Conservation (phyloP, 1,140 invertebrate species). For the Dendrolimus punctatus region DNA sequence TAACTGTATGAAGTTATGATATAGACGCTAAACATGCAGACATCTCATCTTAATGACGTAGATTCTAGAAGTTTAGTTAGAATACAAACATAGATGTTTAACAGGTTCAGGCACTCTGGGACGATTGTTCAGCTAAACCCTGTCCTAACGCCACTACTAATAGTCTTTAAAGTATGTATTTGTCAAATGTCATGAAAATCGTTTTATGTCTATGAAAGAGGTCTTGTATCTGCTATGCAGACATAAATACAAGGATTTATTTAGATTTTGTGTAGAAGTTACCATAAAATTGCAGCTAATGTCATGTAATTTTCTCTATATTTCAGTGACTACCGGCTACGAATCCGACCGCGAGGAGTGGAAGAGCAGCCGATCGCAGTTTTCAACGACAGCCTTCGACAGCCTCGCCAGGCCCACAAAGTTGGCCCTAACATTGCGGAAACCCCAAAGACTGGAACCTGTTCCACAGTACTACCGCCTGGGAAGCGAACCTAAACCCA, state of each 20-base stretch:
- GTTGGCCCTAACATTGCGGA: constrained; percentile 55
- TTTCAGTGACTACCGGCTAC: constrained; percentile 64
- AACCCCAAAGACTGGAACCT: constrained; percentile 54
- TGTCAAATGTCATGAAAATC: too few species aligned
- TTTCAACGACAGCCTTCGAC: constrained; percentile 69
- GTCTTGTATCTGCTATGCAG: constrained; percentile 7
- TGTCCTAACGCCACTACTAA: too few species aligned
- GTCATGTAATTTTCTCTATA: constrained; percentile 13
- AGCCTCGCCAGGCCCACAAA: constrained; percentile 66
- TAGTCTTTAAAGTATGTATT: too few species aligned
- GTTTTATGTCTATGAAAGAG: too few species aligned
- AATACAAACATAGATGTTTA: too few species aligned
- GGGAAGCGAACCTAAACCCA: constrained; percentile 37
- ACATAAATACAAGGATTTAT: neutral
- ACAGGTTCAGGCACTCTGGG: too few species aligned
- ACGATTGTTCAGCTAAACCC: too few species aligned
- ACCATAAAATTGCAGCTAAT: constrained; percentile 3
- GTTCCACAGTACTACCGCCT: constrained; percentile 57
- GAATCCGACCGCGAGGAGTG: constrained; percentile 70
- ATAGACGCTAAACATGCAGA: too few species aligned
- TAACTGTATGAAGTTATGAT: too few species aligned
- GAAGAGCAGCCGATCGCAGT: constrained; percentile 67
- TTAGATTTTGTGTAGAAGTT: neutral
- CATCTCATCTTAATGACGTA: too few species aligned
- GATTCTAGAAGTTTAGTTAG: too few species aligned